A percentile compares a stretch with the other conserved stretches of the same genome.
phyloP scores from a whole-genome alignment of 2,888 invertebrate genomes.

The Meliscaeva auricollis region DNA sequence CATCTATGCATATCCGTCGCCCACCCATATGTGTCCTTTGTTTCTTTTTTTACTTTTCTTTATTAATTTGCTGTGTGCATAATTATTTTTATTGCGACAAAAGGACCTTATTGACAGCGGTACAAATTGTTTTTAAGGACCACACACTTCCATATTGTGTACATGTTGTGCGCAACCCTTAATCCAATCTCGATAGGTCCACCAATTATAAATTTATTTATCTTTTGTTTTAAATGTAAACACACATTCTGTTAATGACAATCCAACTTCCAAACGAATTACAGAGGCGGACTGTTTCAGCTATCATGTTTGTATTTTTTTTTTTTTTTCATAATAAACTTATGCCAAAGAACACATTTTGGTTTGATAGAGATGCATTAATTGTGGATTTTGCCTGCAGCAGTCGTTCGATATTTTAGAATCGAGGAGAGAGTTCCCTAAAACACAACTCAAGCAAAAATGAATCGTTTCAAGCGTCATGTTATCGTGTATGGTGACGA shows the following conservation, averaged over 20 bases:
- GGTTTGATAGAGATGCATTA: conserved; percentile 75
- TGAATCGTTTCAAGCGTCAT: conserved; percentile 69
- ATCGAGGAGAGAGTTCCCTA: conserved; percentile 51
- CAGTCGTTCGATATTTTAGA: conserved; percentile 52
- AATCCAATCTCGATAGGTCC: conserved; percentile 65
- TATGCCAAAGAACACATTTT: conserved; percentile 75
- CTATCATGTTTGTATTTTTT: conserved; percentile 13
- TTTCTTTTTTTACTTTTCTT: conserved; percentile 23
- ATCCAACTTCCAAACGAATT: conserved; percentile 66
- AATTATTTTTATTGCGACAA: conserved; percentile 16
- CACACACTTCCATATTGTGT: conserved; percentile 57
- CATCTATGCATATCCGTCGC: conserved; percentile 77
- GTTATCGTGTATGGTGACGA: conserved; percentile 28
- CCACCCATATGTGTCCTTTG: conserved; percentile 79
- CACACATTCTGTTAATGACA: conserved; percentile 55
- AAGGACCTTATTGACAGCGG: conserved; percentile 47
- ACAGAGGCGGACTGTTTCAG: conserved; percentile 71
- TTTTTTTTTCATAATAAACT: conserved; percentile 10
- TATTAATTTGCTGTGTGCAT: conserved; percentile 47
- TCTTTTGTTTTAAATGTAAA: conserved; percentile 37
- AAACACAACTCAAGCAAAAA: conserved; percentile 63
- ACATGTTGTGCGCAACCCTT: conserved; percentile 70
- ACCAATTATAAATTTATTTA: conserved; percentile 23
- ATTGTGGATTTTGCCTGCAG: conserved; percentile 74
- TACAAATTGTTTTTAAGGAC: conserved; percentile 70